A percentile compares a stretch with the other conserved stretches of the same genome.
Conservation (phyloP, 2,113 vertebrate genomes). For the Struthidea cinerea region DNA sequence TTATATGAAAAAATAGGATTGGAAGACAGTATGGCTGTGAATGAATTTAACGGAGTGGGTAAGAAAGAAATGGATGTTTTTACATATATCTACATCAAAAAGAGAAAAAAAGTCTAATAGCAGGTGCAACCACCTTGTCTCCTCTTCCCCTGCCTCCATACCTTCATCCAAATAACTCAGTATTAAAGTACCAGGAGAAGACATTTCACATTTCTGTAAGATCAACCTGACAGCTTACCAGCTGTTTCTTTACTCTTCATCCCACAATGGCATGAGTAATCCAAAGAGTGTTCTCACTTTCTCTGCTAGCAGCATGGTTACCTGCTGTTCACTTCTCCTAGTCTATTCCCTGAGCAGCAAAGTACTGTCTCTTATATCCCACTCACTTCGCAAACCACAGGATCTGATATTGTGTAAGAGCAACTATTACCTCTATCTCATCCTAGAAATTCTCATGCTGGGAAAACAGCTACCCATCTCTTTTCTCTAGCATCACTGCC, state of each 20-base stretch:
- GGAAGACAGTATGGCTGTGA: not conserved
- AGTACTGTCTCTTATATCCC: not conserved
- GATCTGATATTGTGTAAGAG: not conserved
- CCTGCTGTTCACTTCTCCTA: conserved; percentile 59
- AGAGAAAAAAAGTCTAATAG: not conserved
- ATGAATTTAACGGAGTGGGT: not conserved
- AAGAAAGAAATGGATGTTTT: not conserved
- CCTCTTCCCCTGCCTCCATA: not conserved
- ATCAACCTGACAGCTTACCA: conserved; percentile 72
- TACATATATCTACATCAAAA: not conserved
- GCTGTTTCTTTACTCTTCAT: conserved; percentile 71
- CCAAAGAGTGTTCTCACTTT: conserved; percentile 45
- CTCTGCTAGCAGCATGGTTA: conserved; percentile 53
- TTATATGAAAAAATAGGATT: not conserved
- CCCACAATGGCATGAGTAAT: conserved; percentile 61
- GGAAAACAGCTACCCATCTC: not conserved
- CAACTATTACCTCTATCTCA: not conserved
- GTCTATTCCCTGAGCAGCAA: not conserved
- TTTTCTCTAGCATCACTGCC: not conserved
- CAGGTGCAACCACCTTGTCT: not conserved
- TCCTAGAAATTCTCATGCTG: not conserved
- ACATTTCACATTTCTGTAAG: conserved; percentile 64
- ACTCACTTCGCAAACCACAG: conserved; percentile 20
- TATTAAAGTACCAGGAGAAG: conserved; percentile 53
- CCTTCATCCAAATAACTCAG: conserved; percentile 40